Conservation (phyloP, 1,140 invertebrate genomes). For the Euglossa dilemma region DNA sequence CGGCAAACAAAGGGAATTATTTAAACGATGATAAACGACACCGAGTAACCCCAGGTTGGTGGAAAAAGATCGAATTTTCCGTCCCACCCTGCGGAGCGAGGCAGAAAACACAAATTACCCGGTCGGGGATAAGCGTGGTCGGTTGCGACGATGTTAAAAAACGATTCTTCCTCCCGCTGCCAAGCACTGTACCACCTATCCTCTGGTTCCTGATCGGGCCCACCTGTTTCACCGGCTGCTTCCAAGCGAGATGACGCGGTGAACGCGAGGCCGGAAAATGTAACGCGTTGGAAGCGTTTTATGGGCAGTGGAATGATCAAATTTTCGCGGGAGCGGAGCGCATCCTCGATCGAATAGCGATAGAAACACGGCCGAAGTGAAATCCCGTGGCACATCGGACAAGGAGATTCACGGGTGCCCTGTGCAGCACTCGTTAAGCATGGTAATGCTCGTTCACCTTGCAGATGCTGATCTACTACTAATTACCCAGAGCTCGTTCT, state of each 20-base stretch:
- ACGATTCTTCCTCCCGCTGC: slow-evolving; percentile 71
- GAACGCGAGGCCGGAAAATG: slow-evolving; percentile 45
- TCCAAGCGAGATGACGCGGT: not conserved
- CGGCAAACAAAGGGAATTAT: slow-evolving; percentile 70
- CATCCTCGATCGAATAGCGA: slow-evolving; percentile 52
- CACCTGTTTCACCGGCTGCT: slow-evolving; percentile 56
- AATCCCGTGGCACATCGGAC: slow-evolving; percentile 31
- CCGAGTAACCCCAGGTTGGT: not conserved
- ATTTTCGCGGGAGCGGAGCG: slow-evolving; percentile 43
- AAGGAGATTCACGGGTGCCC: slow-evolving; percentile 59
- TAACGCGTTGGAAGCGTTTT: too few relatives aligned
- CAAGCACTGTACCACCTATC: slow-evolving; percentile 50
- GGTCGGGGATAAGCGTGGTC: slow-evolving; percentile 66
- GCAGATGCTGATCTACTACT: slow-evolving; percentile 80
- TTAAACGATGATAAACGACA: slow-evolving; percentile 78
- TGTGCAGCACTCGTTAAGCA: slow-evolving; percentile 75
- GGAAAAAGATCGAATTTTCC: slow-evolving; percentile 72
- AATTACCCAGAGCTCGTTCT: slow-evolving; percentile 77
- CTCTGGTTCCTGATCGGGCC: slow-evolving; percentile 36
- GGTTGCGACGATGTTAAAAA: slow-evolving; percentile 71
- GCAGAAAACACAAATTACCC: slow-evolving; percentile 72
- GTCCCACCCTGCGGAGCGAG: slow-evolving; percentile 66
- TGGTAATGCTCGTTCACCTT: slow-evolving; percentile 77
- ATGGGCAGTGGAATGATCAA: slow-evolving; percentile 23
- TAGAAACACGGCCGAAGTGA: slow-evolving; percentile 56